Conservation (phyloP, 2,888 invertebrate species). For the Camptogramma bilineatum region DNA sequence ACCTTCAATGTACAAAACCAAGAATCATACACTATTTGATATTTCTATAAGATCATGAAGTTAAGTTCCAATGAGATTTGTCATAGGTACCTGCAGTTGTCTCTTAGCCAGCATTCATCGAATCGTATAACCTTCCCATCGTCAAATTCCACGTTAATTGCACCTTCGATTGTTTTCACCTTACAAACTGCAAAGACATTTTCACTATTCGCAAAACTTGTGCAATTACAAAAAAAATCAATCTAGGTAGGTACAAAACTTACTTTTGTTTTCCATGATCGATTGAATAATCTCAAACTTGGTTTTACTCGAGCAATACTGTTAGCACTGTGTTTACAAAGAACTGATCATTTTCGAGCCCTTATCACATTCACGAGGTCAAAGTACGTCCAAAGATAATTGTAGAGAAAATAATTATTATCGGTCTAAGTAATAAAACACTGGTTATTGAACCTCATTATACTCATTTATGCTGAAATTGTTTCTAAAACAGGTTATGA, state of each 20-base stretch:
- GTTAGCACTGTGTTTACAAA: background rate
- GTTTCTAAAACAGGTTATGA: background rate
- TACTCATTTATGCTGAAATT: background rate
- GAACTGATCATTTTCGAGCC: background rate
- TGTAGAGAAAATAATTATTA: background rate
- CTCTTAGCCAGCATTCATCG: slow-evolving; percentile 85
- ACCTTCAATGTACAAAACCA: slow-evolving; percentile 64
- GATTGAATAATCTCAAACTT: background rate
- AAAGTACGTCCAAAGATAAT: slow-evolving; percentile 3
- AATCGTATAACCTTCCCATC: slow-evolving; percentile 59
- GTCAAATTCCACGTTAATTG: slow-evolving; percentile 57
- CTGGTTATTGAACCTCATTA: background rate
- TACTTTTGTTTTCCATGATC: slow-evolving; percentile 22
- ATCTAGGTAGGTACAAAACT: background rate
- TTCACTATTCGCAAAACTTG: background rate
- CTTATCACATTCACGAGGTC: slow-evolving; percentile 11
- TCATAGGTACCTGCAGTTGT: slow-evolving; percentile 83
- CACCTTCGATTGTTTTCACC: slow-evolving; percentile 48
- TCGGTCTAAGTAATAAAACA: background rate
- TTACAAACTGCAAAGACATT: slow-evolving; percentile 32
- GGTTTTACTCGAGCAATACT: background rate
- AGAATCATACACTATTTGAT: background rate
- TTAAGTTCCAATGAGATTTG: no score
- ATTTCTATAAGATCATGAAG: no score
- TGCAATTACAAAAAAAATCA: background rate